phyloP scores from a whole-genome alignment of 2,888 invertebrate genomes.

The Podotricha telesiphe region DNA sequence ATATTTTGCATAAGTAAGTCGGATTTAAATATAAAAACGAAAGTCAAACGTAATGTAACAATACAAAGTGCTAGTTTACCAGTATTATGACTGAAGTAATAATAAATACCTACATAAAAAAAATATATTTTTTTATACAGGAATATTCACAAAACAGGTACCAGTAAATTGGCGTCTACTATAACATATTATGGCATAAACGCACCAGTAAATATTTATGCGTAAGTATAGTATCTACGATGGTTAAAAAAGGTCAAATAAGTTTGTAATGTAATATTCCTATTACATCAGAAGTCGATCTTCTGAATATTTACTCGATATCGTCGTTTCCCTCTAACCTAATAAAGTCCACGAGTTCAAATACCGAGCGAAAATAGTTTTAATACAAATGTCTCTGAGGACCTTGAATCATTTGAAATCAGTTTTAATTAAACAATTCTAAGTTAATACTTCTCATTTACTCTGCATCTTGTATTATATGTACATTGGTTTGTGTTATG shows the following conservation, averaged over 20 bases:
- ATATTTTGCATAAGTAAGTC: not conserved
- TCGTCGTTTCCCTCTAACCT: not conserved
- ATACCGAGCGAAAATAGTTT: not conserved
- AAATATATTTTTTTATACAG: not conserved
- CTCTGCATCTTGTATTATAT: too few species aligned
- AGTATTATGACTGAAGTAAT: constrained; percentile 4
- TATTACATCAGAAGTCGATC: constrained; percentile 15
- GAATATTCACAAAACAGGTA: not conserved
- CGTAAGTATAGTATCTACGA: not conserved
- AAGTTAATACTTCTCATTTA: too few species aligned
- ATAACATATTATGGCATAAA: not conserved
- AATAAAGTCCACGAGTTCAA: not conserved
- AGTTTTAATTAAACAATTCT: too few species aligned
- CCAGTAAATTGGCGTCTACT: not conserved
- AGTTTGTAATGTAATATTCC: not conserved
- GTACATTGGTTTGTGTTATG: too few species aligned
- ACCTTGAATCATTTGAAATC: too few species aligned
- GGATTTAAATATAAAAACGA: not conserved
- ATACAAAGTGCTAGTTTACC: not conserved
- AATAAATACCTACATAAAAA: not conserved
- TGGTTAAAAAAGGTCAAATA: constrained; percentile 8
- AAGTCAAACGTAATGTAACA: not conserved
- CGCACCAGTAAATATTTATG: not conserved
- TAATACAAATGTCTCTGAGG: too few species aligned
- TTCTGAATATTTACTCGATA: too few species aligned